Conservation (phyloP, 2,797 vertebrate species). For the Ctenochaetus hawaiiensis region DNA sequence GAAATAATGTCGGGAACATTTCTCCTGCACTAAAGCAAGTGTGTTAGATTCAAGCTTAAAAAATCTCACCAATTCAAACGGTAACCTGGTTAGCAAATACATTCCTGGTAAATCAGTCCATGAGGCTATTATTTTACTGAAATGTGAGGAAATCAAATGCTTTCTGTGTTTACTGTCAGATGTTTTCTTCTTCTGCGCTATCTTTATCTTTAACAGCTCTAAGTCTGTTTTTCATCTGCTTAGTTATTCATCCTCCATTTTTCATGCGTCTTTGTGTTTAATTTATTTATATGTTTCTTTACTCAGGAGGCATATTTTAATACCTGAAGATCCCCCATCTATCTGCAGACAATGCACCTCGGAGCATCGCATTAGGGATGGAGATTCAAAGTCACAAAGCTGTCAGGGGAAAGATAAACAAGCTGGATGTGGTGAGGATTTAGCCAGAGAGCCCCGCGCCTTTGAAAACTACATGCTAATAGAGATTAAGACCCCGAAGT, state of each 20-base stretch:
- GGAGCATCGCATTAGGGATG: slow-evolving; percentile 35
- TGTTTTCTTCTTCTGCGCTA: not conserved
- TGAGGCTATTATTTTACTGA: slow-evolving; percentile 1
- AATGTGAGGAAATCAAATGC: not conserved
- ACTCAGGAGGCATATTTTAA: slow-evolving; percentile 31
- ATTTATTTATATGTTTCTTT: not conserved
- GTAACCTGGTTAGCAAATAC: not conserved
- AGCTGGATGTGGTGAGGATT: slow-evolving; percentile 52
- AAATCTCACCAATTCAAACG: not conserved
- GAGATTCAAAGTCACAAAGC: slow-evolving; percentile 62
- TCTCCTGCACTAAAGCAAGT: not conserved
- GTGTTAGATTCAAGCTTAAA: slow-evolving; percentile 7
- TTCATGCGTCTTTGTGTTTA: slow-evolving; percentile 22
- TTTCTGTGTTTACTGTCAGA: not conserved
- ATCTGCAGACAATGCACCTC: slow-evolving; percentile 44
- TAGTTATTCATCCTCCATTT: slow-evolving; percentile 23
- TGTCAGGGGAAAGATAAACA: slow-evolving; percentile 59
- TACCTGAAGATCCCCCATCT: slow-evolving; percentile 42
- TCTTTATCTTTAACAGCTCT: slow-evolving; percentile 24
- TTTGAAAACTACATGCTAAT: slow-evolving; percentile 41
- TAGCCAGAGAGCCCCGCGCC: slow-evolving; percentile 18
- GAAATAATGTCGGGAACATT: slow-evolving; percentile 23
- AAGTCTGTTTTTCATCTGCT: slow-evolving; percentile 20
- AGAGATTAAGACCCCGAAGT: slow-evolving; percentile 48
- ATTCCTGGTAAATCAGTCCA: not conserved